Evolutionary conservation across 2,888 invertebrate species (phyloP).

Genomic region (Zeuzera pyrina): DNA sequence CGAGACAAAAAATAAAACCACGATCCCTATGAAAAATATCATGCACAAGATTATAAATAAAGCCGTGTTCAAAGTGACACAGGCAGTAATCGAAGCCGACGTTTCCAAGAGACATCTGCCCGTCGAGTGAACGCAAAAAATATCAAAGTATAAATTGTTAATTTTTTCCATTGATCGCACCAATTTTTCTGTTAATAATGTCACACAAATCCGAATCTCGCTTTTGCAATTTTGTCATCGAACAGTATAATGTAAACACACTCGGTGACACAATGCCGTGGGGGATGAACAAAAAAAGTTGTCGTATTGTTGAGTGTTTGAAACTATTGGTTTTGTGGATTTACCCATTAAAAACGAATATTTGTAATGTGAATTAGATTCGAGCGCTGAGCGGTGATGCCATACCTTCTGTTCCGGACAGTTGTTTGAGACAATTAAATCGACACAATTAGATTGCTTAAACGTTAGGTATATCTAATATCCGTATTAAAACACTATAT

Average conservation of each 20-base stretch:
- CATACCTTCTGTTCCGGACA: too few species aligned
- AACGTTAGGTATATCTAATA: too few species aligned
- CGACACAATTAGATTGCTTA: too few species aligned
- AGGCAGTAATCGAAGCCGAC: slow-evolving; percentile 56
- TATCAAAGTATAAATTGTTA: slow-evolving; percentile 40
- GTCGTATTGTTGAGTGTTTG: slow-evolving; percentile 30
- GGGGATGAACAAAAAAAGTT: slow-evolving; percentile 23
- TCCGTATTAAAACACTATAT: too few species aligned
- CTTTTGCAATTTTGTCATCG: slow-evolving; percentile 31
- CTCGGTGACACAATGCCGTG: slow-evolving; percentile 35
- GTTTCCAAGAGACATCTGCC: slow-evolving; percentile 50
- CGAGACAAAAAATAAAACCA: slow-evolving; percentile 21
- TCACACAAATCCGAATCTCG: slow-evolving; percentile 49
- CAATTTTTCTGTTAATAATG: slow-evolving; percentile 65
- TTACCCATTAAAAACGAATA: too few species aligned
- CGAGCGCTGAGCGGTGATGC: too few species aligned
- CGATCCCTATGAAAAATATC: slow-evolving; percentile 42
- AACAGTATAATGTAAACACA: slow-evolving; percentile 48
- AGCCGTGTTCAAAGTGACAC: slow-evolving; percentile 53
- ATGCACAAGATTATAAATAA: slow-evolving; percentile 54
- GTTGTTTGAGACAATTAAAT: too few species aligned
- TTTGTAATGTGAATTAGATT: too few species aligned
- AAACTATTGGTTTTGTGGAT: slow-evolving; percentile 29
- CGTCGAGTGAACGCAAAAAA: slow-evolving; percentile 42
- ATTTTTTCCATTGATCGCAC: slow-evolving; percentile 38